These are phyloP conservation scores for Agrotis ipsilon DNA, from an alignment of 2,888 invertebrate species.

Conservation along the genomic window DNA sequence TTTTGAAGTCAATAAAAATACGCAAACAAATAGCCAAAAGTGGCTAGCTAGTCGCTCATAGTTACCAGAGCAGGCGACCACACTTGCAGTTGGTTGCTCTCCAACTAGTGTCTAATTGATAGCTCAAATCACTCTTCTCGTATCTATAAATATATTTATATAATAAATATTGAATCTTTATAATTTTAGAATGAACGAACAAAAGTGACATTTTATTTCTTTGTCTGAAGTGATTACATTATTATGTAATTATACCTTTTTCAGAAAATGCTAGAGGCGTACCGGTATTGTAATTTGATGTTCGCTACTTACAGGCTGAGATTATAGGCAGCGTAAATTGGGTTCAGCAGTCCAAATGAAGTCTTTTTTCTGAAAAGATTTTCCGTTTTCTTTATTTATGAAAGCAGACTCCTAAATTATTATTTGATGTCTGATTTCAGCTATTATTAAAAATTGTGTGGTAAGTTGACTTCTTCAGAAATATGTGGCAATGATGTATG, in stretches of 20 bases:
- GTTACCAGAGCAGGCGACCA: background rate
- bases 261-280: constrained; percentile 21
- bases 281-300: constrained; percentile 6
- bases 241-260: constrained; percentile 10
- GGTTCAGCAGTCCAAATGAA: background rate
- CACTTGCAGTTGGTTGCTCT: background rate
- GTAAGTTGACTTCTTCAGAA: background rate
- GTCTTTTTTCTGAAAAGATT: background rate
- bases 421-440: background rate
- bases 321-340: background rate
- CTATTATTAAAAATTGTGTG: background rate
- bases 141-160: too few species aligned
- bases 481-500: too few species aligned
- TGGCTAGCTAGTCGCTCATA: too few species aligned
- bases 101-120: background rate
- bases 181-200: constrained; percentile 1
- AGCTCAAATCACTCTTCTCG: background rate
- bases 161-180: too few species aligned
- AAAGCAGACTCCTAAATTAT: background rate
- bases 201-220: constrained; percentile 25
- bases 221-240: background rate
- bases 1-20: too few species aligned
- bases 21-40: too few species aligned
- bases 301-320: background rate
- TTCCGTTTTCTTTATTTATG: background rate